Percentiles rank a stretch among this genome's conserved stretches.
Conservation (phyloP, 2,888 invertebrate species). For the Lochmaea crataegi region DNA sequence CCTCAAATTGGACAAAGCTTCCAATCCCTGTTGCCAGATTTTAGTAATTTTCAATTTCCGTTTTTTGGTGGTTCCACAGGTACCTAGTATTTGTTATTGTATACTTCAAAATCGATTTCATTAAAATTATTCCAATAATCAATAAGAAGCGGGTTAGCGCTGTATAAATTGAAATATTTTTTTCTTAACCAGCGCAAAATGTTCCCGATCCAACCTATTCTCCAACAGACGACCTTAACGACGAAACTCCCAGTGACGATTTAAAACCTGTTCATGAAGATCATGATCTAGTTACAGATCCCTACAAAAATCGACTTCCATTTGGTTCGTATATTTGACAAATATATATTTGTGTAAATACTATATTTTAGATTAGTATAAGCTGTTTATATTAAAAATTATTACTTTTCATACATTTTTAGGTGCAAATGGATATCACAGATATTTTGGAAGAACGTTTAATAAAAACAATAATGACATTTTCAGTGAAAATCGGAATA, state of each 20-base stretch:
- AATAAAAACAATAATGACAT: not conserved
- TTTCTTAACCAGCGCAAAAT: constrained; percentile 17
- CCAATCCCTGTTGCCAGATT: constrained; percentile 50
- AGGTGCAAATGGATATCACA: not conserved
- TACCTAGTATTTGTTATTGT: constrained; percentile 22
- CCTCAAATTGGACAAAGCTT: constrained; percentile 54
- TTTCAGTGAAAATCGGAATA: not conserved
- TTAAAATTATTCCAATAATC: not conserved
- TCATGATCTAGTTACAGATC: constrained; percentile 47
- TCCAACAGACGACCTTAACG: not conserved
- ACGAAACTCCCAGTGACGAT: constrained; percentile 54
- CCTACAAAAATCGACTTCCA: constrained; percentile 40
- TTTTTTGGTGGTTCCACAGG: constrained; percentile 39
- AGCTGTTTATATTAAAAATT: not conserved
- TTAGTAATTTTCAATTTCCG: constrained; percentile 49
- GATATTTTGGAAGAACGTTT: not conserved
- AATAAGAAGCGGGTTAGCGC: not conserved
- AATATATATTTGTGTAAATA: not conserved
- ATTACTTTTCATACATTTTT: not conserved
- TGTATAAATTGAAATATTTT: not conserved
- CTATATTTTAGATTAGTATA: not conserved
- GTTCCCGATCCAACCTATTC: constrained; percentile 22
- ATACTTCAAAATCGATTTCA: not conserved
- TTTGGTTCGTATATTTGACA: constrained; percentile 49
- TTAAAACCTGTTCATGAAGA: constrained; percentile 56